phyloP scores from a whole-genome alignment of 2,797 vertebrate species.

The Sebastes kiyomatsui region DNA sequence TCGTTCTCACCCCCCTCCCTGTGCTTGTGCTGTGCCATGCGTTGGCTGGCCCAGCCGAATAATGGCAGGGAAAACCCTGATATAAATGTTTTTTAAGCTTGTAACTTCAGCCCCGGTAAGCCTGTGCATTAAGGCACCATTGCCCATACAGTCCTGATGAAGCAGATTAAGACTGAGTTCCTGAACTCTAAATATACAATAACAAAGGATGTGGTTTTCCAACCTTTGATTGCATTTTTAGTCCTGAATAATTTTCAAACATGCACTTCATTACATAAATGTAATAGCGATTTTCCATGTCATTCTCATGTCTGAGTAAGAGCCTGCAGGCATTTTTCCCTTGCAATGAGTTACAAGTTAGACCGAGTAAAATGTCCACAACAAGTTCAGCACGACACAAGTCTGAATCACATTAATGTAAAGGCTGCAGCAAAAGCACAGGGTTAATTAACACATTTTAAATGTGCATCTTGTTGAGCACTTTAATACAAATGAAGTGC shows the following conservation, averaged over 20 bases:
- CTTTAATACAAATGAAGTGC: background rate
- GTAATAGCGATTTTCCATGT: background rate
- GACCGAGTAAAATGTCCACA: background rate
- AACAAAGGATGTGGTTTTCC: background rate
- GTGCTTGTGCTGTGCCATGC: too few species aligned
- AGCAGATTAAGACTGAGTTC: background rate
- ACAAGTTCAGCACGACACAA: background rate
- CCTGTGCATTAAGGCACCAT: too few species aligned
- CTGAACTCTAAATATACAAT: background rate
- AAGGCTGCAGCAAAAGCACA: background rate
- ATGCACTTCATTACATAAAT: too few species aligned
- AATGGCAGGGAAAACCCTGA: too few species aligned
- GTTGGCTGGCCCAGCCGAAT: too few species aligned
- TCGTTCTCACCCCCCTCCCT: too few species aligned
- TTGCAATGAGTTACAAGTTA: background rate
- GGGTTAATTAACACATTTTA: background rate
- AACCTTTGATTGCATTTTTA: background rate
- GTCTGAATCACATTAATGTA: background rate
- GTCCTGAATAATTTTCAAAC: background rate
- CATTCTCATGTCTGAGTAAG: background rate
- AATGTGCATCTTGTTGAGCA: background rate
- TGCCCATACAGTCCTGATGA: background rate
- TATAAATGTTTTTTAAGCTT: too few species aligned
- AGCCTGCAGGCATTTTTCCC: fast-evolving
- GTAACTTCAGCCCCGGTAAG: too few species aligned